phyloP scores from a whole-genome alignment of 2,888 invertebrate species.

The Diarsia brunnea region DNA sequence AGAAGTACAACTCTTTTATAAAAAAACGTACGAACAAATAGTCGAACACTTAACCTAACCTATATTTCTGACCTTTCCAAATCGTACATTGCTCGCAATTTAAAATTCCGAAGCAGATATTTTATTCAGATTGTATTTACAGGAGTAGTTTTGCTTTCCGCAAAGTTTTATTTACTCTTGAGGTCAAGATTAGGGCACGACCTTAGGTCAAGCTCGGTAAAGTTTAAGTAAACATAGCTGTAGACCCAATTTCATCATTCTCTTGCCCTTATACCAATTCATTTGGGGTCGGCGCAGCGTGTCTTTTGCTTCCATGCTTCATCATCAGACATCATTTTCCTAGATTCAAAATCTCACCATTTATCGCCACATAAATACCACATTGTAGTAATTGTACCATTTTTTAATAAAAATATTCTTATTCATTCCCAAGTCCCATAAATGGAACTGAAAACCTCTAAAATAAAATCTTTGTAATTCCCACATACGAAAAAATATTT shows the following conservation, averaged over 20 bases:
- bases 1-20: not conserved
- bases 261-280: no score
- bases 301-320: no score
- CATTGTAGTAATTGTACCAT: no score
- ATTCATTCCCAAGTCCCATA: not conserved
- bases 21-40: constrained; percentile 20
- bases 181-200: constrained; percentile 33
- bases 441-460: not conserved
- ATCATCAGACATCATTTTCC: no score
- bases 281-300: no score
- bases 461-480: not conserved
- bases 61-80: constrained; percentile 29
- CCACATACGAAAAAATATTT: not conserved
- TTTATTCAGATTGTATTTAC: constrained; percentile 41
- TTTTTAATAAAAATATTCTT: not conserved
- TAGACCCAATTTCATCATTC: not conserved
- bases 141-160: constrained; percentile 14
- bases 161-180: constrained; percentile 42
- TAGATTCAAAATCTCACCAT: no score
- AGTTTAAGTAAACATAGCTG: not conserved
- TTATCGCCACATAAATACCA: no score
- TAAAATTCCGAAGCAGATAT: constrained; percentile 40
- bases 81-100: constrained; percentile 26
- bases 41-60: constrained; percentile 22
- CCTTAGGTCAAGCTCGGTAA: constrained; percentile 16